Evolutionary conservation across 2,797 vertebrate species (phyloP), one percentile per base, ranked within the genome.

Genomic region (Graptemys geographica): DNA sequence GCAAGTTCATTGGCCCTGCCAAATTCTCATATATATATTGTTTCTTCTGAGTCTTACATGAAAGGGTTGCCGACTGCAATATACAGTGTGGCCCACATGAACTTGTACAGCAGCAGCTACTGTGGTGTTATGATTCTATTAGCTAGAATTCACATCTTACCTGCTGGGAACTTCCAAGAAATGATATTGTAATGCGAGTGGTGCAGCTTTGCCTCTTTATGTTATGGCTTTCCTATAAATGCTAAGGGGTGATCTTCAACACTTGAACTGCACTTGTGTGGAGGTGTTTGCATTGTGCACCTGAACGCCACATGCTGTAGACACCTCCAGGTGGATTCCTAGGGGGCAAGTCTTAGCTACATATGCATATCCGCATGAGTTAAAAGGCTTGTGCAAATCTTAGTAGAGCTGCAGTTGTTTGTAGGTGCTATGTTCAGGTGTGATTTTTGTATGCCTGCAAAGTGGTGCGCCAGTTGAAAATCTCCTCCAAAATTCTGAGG

Each of bases 141-240:
- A 96, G 81, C 93, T 88, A 94, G 92, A 74, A 53, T 97, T 97
- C 80, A 92, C 91, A 93, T 93, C 91, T 80, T 92, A 96, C 93
- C 95, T 96, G 94, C 95, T 95, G 91, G 78, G 94, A 97, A 90
- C 95, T 93, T 94, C 87, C 72, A 90, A 87, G 91, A 90, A 96
- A 92, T 89, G 5, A 83, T 94, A 47, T 86, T 97, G 88, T 0
- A 62, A 81, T 81, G 86, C 72, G 94, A 94, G 56, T 84, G 95
- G 93, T 88, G 56, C 51, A 81, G 27, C 82, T 95, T 95, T 95
- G 5, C 21, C 69, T 72, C 18, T 87, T 92, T 93, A 74, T 90
- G 44, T 91, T 83, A 62, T 88, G 93, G 31, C 51, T 88, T 94
- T 88, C 88, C 53, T 86, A 65, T 59, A 89, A 93, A 84, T 84